Evolutionary conservation across 2,113 vertebrate species (phyloP).

Genomic region (Nipponia nippon): DNA sequence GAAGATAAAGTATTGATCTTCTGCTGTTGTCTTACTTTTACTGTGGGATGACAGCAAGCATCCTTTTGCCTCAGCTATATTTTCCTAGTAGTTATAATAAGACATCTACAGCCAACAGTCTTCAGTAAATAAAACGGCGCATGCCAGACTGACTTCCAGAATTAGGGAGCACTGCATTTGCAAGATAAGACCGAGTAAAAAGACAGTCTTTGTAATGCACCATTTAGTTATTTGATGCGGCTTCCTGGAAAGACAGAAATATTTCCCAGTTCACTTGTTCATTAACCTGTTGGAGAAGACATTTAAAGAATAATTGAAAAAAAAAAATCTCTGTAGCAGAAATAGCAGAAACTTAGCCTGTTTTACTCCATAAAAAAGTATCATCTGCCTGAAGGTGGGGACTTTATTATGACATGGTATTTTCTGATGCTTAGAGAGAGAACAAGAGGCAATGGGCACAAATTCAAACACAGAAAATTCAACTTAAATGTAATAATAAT

Average conservation of each 20-base stretch:
- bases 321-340: neutral
- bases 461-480: neutral
- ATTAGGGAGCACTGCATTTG: neutral
- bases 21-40: neutral
- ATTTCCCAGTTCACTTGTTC: neutral
- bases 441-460: neutral
- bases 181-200: neutral
- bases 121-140: neutral
- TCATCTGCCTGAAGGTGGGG: neutral
- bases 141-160: too few species aligned
- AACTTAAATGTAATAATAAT: neutral
- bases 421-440: neutral
- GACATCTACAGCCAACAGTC: neutral
- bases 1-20: neutral
- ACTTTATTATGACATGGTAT: neutral
- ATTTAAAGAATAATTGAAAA: neutral
- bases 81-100: neutral
- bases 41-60: neutral
- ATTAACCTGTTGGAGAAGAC: neutral
- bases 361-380: neutral
- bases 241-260: neutral
- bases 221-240: neutral
- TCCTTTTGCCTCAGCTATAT: neutral
- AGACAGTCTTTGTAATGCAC: neutral
- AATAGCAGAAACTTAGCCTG: neutral